phyloP scores from a whole-genome alignment of 1,140 invertebrate genomes.

The Papilio glaucus region DNA sequence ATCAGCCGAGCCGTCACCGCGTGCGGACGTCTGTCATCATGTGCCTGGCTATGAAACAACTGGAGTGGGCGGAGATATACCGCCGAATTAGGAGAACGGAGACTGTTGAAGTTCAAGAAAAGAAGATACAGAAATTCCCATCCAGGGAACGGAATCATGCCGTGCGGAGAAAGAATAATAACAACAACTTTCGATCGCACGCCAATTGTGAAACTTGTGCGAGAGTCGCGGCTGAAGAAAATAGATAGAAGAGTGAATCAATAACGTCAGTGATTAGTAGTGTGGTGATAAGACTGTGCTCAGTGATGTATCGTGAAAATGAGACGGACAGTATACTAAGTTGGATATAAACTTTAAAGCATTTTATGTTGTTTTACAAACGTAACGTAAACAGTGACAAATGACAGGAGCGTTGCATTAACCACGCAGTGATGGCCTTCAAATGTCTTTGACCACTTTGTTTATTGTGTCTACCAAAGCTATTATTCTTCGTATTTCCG shows the following conservation, averaged over 20 bases:
- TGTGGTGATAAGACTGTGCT: conserved; percentile 36
- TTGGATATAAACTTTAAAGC: background rate
- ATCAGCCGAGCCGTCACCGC: conserved; percentile 49
- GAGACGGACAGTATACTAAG: background rate
- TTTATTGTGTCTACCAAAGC: background rate
- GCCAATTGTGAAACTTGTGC: conserved; percentile 72
- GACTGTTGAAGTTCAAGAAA: conserved; percentile 73
- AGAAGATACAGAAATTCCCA: conserved; percentile 87
- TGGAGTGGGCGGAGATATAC: conserved; percentile 72
- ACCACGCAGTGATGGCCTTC: conserved; percentile 16
- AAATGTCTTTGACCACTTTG: conserved; percentile 19
- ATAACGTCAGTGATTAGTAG: conserved; percentile 30
- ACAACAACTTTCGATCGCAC: conserved; percentile 69
- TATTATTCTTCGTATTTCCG: background rate
- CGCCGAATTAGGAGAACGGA: conserved; percentile 57
- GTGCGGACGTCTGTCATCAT: conserved; percentile 56
- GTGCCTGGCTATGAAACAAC: conserved; percentile 74
- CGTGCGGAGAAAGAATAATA: conserved; percentile 82
- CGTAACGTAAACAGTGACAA: conserved; percentile 9
- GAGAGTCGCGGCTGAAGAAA: conserved; percentile 59
- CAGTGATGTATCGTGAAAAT: conserved; percentile 38
- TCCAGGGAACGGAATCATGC: conserved; percentile 87
- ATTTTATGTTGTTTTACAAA: background rate
- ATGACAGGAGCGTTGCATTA: background rate
- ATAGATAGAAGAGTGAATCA: conserved; percentile 45